Evolutionary conservation across 2,797 vertebrate species (phyloP), one percentile per base, ranked within the genome.

Genomic region (Crocodylus rhombifer): DNA sequence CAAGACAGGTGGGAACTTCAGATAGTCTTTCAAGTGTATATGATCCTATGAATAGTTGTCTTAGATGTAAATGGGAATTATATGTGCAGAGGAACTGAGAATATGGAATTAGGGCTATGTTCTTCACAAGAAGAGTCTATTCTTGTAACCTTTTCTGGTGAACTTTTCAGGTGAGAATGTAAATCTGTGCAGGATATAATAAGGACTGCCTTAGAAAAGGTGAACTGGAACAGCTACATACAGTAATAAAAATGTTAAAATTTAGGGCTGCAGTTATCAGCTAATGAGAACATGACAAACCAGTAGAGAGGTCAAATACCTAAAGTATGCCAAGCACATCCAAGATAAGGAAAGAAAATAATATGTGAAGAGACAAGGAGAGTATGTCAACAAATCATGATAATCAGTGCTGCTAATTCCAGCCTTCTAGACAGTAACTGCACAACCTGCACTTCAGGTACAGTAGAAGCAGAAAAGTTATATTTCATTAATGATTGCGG

Each of bases 301-400:
- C 78, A 86, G 73, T 86, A 88, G 42, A 77, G 63, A 95, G 88
- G 56, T 71, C 73, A 94, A 36, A 77, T 77, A 86, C 75, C 75
- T 91, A 87, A 87, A 62, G 23, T 61, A 82, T 94, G 92, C 84
- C 82, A 94, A 91, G 87, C 42, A 92, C 89, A 80, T 84, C 65
- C 42, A 74, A 93, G 94, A 96, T 97, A 97, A 96, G 18, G 5
- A 93, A 95, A 58, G 65, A 20, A 93, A 95, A 81, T 89, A 95
- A 85, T 80, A 91, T 30, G 56, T 17, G 33, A 84, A 15, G 14
- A 28, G 93, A 95, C 94, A 94, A 90, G 79, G 87, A 77, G 5
- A 79, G 4, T 86, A 97, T 93, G 93, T 80, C 92, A 95, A 95
- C 74, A 89, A 82, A 74, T 65, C 33, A 91, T 5, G 57, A 67